These are phyloP conservation scores for Macroramphosus scolopax DNA, from an alignment of 2,797 vertebrate genomes.

Conservation along the genomic window DNA sequence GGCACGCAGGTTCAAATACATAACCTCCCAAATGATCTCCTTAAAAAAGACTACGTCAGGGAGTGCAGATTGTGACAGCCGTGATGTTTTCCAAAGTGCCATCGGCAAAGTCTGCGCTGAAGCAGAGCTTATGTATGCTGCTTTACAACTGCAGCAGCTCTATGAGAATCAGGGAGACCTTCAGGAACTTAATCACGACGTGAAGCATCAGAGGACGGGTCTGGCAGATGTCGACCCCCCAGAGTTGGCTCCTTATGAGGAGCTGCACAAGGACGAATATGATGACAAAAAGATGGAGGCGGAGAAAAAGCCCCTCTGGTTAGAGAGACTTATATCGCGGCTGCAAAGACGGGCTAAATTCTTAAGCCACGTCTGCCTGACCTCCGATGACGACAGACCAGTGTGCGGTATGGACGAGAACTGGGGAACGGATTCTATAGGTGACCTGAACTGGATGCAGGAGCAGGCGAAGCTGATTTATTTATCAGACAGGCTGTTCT, in stretches of 20 bases:
- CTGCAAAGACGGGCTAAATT: conserved; percentile 79
- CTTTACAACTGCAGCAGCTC: conserved; percentile 79
- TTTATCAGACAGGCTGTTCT: conserved; percentile 75
- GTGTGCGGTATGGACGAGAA: conserved; percentile 49
- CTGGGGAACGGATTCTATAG: conserved; percentile 54
- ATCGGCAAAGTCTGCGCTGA: conserved; percentile 72
- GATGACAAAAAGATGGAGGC: conserved; percentile 36
- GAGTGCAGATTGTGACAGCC: conserved; percentile 13
- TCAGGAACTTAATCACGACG: conserved; percentile 59
- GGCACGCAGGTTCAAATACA: conserved; percentile 55
- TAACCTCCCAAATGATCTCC: conserved; percentile 74
- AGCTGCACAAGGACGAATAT: conserved; percentile 38
- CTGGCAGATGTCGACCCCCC: conserved; percentile 66
- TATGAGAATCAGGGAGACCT: conserved; percentile 58
- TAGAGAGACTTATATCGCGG: conserved; percentile 79
- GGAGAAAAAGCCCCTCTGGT: conserved; percentile 61
- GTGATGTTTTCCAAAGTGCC: conserved; percentile 21
- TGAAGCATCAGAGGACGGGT: conserved; percentile 45
- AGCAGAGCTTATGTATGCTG: conserved; percentile 83
- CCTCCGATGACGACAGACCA: conserved; percentile 60
- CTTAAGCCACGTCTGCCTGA: conserved; percentile 78
- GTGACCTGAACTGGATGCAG: conserved; percentile 72
- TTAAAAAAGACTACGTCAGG: conserved; percentile 38
- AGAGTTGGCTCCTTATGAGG: conserved; percentile 63
- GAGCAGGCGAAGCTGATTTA: conserved; percentile 87